Evolutionary conservation across 2,113 vertebrate species (phyloP), one percentile per base, ranked within the genome.

Genomic region (Tachuris rubrigastra): DNA sequence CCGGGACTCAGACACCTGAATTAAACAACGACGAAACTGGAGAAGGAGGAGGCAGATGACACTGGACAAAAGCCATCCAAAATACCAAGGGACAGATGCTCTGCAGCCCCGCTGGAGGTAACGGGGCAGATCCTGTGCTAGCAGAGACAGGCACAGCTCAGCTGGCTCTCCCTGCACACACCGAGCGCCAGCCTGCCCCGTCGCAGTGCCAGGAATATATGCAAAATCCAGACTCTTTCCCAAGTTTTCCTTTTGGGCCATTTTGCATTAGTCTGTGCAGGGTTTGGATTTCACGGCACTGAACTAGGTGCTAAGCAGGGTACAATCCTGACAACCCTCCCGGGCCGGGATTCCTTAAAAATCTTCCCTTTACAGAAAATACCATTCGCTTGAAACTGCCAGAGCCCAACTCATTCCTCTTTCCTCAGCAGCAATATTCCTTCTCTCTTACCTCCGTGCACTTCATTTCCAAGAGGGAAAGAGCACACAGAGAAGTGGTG

Each of bases 161-260:
- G 90, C 86, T 71, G 83, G 49, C 85, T 88, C 46, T 84, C 86
- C 89, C 79, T 46, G 14, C 72, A 12, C 14, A 4, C 95, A 77
- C 59, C 14, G 10, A 65, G 90, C 15, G 46, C 17, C 8, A 96
- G 85, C 79, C 92, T 69, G 90, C 90, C 94, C 90, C 75, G 65
- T 50, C 80, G 42, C 88, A 84, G 56, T 90, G 88, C 80, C 88
- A 91, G 90, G 41, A 76, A 76, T 12, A 58, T 25, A 68, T 60
- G 78, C 89, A 89, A 95, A 91, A 87, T 35, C 69, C 3, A 63
- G 65, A 65, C 65, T 75, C 91, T 68, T 71, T 58, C 89, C 84
- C 87, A 87, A 95, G 94, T 87, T 91, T 95, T 84, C 89, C 59
- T 93, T 95, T 76, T 14, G 81, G 87, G 82, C 78, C 91, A 44